These are phyloP conservation scores for Callipepla californica DNA, from an alignment of 2,113 vertebrate genomes.

Conservation along the genomic window DNA sequence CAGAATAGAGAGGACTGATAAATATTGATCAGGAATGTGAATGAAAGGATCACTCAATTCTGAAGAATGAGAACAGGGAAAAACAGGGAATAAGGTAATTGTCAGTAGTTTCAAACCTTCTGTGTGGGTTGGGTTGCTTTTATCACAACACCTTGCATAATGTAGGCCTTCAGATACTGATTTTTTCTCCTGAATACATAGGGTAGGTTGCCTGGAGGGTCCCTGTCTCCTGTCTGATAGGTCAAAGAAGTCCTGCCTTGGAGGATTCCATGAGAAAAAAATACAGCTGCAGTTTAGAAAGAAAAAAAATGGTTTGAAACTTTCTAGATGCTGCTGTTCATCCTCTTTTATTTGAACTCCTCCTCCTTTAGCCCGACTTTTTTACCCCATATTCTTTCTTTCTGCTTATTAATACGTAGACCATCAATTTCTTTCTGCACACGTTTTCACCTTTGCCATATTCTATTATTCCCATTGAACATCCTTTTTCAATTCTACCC, in stretches of 20 bases:
- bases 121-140: background rate
- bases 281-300: background rate
- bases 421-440: background rate
- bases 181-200: background rate
- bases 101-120: background rate
- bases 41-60: background rate
- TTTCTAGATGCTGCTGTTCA: background rate
- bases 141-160: background rate
- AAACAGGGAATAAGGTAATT: background rate
- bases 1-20: background rate
- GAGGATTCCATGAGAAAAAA: background rate
- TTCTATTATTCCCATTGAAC: conserved; percentile 24
- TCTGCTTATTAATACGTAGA: conserved; percentile 33
- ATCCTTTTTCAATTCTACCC: conserved; percentile 20
- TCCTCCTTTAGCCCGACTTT: background rate
- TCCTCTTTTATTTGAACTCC: background rate
- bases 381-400: conserved; percentile 25
- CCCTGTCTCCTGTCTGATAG: background rate
- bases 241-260: background rate
- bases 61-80: background rate
- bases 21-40: background rate
- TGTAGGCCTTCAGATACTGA: background rate
- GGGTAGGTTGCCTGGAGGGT: background rate
- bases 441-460: conserved; percentile 40
- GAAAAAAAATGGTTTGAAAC: background rate